These are phyloP conservation scores for Lissonota sp. DNA, from an alignment of 2,888 invertebrate species.

Conservation along the genomic window DNA sequence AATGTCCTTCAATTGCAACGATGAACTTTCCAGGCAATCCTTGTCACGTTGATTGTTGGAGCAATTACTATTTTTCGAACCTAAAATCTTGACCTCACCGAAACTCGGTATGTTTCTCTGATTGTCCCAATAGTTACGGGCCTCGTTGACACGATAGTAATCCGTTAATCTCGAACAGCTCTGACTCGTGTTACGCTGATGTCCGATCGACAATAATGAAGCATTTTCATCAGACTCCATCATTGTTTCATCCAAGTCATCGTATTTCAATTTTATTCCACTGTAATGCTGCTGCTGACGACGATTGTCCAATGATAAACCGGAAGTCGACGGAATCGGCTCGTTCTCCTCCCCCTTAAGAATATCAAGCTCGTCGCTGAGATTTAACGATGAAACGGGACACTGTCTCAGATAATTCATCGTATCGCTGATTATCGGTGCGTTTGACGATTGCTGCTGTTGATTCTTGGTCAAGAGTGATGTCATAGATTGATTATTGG, in stretches of 20 bases:
- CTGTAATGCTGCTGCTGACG: conserved; percentile 37
- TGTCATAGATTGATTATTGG: conserved; percentile 41
- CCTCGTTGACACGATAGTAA: conserved; percentile 57
- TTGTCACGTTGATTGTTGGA: conserved; percentile 26
- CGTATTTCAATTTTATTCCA: conserved; percentile 64
- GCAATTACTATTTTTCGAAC: conserved; percentile 66
- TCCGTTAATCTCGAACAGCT: conserved; percentile 32
- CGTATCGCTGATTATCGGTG: conserved; percentile 72
- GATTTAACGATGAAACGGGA: conserved; percentile 48
- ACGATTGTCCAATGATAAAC: background rate
- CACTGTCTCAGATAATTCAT: conserved; percentile 73
- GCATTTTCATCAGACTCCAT: conserved; percentile 53
- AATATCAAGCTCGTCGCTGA: conserved; percentile 73
- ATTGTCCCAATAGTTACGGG: conserved; percentile 52
- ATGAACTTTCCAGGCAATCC: conserved; percentile 60
- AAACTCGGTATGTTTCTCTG: conserved; percentile 61
- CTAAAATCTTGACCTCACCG: conserved; percentile 73
- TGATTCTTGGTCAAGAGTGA: conserved; percentile 71
- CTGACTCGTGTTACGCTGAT: conserved; percentile 59
- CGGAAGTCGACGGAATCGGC: background rate
- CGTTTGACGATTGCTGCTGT: conserved; percentile 54
- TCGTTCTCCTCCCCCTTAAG: conserved; percentile 66
- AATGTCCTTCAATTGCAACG: conserved; percentile 75
- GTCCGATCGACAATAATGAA: conserved; percentile 66
- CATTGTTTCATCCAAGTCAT: conserved; percentile 70